A percentile compares a stretch with the other conserved stretches of the same genome.
Conservation (phyloP, 2,888 invertebrate genomes). For the Craniophora ligustri region DNA sequence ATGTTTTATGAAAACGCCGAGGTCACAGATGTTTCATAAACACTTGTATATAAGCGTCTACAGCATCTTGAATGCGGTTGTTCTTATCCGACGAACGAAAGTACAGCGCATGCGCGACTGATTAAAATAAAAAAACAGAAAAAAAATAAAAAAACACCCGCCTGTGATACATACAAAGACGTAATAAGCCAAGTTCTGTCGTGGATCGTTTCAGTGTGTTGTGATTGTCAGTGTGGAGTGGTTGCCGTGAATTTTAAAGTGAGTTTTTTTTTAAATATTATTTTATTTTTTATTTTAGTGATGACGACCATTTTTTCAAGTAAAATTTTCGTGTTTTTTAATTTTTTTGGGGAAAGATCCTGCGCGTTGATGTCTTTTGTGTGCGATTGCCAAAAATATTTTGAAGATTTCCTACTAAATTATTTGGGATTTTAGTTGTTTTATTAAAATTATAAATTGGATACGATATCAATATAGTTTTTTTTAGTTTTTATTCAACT, state of each 20-base stretch:
- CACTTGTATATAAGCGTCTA: conserved; percentile 56
- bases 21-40: conserved; percentile 60
- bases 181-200: conserved; percentile 43
- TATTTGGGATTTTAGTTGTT: neutral
- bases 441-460: neutral
- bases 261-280: conserved; percentile 42
- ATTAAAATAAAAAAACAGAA: conserved; percentile 14
- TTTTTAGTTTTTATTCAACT: too few species aligned
- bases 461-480: too few species aligned
- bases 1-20: conserved; percentile 42
- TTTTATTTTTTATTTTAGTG: conserved; percentile 15
- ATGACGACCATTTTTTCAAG: neutral
- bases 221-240: conserved; percentile 60
- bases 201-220: conserved; percentile 61
- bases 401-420: neutral
- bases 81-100: conserved; percentile 52
- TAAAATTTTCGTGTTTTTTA: conserved; percentile 3
- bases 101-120: conserved; percentile 40
- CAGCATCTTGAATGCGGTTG: conserved; percentile 52
- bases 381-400: neutral
- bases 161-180: conserved; percentile 27
- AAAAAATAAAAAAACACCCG: conserved; percentile 31
- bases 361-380: conserved; percentile 53
- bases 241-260: conserved; percentile 55
- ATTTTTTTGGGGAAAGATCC: neutral